Base-by-base conservation (phyloP, 2,888 invertebrate species). In the Parascotia fuliginaria region DNA sequence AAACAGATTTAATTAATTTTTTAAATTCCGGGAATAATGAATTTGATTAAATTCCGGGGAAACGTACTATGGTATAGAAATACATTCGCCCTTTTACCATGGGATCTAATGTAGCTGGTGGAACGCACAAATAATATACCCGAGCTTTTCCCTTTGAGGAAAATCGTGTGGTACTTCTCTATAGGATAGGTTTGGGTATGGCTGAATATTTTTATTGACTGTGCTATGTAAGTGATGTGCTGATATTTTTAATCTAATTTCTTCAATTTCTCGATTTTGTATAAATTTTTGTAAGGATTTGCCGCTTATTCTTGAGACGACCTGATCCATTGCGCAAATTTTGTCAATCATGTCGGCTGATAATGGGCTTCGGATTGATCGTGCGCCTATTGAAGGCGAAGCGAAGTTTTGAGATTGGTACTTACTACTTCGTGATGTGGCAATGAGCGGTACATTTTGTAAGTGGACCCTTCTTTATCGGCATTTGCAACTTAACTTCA, bases 401-500 rank as follows among this genome's bases (percentile, higher is more conserved):
- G 63, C 55, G 63, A 73, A 75, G 66, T 74, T 75, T 67, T 65
- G 65, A 70, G 60, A 73, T 66, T 64, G 65, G 52, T 60, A 60
- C 56, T n/a, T n/a, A n/a, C n/a, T 67, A 65, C 64, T 61, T 68
- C 52, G 51, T 55, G 52, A 51, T 60, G 44, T 54, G 52, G 68
- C 56, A 55, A 61, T 57, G 70, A 65, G 55, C 60, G 57, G 58
- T 51, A 60, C 75, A 73, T 78, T 83, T 81, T 73, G 76, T 75
- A 62, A 74, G 73, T 70, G 67, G 74, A 75, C 73, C 74, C 70
- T 75, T 71, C 70, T 70, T 72, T 78, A 84, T 81, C 79, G 76
- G 71, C 77, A 75, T 73, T 70, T 79, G 77, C 77, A 81, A 70
- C 76, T 73, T 71, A 77, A 76, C 72, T 72, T 77, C 74, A 83